Base-by-base conservation (phyloP, 2,888 invertebrate species). In the Strigamia transsilvanica region DNA sequence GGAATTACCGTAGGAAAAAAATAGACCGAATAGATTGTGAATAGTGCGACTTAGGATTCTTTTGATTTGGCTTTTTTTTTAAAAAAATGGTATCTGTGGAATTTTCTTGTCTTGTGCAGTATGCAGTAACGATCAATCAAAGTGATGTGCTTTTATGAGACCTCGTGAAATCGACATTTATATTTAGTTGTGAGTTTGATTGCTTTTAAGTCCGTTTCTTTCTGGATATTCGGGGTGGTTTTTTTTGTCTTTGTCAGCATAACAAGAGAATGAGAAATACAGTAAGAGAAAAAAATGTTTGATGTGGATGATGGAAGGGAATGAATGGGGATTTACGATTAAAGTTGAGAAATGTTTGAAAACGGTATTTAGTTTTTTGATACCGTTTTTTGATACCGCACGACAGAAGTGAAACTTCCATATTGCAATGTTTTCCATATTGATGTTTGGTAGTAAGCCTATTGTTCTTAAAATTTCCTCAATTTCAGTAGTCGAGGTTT, bases 201-300 rank as follows among this genome's bases (percentile, higher is more conserved):
- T 56, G 56, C 56, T 7, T 56, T 56, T 21, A 46, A 46, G 46
- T 46, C 46, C 15, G n/a, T 1, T 56, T 56, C 56, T 18, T 56
- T 15, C 56, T 56, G 56, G 9, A 56, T 21, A 56, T 56, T 18
- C 56, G 6, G 2, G 15, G 56, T 13, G 46, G 3, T 46, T 46
- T 56, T 18, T 56, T 56, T 56, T 56, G 56, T 56, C 56, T 56
- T 56, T 18, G 56, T 56, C 56, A 56, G 56, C 56, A 56, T 56
- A 56, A 56, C 18, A 56, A 56, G 56, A 18, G 18, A 56, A 18
- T 9, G 10, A 56, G 18, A 6, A 18, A 56, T 15, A 18, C 15
- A 5, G 18, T n/a, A n/a, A n/a, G n/a, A 27, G 56, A 9, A 18
- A 56, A 18, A 56, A 56, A 18, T n/a, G 15, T 56, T 56, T 56